A percentile compares a stretch with the other conserved stretches of the same genome.
phyloP scores from a whole-genome alignment of 2,888 invertebrate genomes.

The Operophtera brumata region DNA sequence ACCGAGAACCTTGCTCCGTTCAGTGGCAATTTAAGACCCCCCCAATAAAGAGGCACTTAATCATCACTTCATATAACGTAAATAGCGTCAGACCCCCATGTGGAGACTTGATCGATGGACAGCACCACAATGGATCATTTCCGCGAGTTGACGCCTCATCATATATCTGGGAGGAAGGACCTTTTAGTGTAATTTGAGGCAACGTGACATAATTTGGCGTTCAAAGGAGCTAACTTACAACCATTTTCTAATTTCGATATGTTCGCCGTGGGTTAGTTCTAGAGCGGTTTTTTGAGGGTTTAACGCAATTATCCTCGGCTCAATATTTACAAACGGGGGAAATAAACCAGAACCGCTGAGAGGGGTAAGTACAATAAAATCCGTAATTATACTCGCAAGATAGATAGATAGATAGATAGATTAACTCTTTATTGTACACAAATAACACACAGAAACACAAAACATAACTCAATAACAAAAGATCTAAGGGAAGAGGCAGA shows the following conservation, averaged over 20 bases:
- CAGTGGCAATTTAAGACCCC: conserved; percentile 49
- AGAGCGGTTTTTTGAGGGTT: background rate
- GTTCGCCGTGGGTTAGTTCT: background rate
- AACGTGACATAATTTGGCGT: conserved; percentile 18
- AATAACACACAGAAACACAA: no score
- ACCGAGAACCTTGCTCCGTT: conserved; percentile 28
- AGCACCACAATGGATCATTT: conserved; percentile 68
- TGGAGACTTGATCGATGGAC: conserved; percentile 47
- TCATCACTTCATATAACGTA: conserved; percentile 59
- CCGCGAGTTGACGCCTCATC: conserved; percentile 65
- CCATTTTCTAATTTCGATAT: background rate
- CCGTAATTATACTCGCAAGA: conserved; percentile 42
- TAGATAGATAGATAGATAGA: no score
- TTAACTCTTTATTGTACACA: no score
- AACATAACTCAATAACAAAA: no score
- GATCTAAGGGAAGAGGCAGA: conserved; percentile 38
- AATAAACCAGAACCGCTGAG: conserved; percentile 11
- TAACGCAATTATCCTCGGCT: background rate
- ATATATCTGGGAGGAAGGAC: conserved; percentile 49
- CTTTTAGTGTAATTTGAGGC: conserved; percentile 49
- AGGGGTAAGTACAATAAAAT: conserved; percentile 45
- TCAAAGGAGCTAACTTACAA: background rate
- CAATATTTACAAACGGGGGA: background rate
- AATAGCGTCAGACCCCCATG: conserved; percentile 61
- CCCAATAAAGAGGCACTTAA: conserved; percentile 58